phyloP scores from a whole-genome alignment of 1,140 invertebrate genomes.

The Hyposmocoma kahamanoa region DNA sequence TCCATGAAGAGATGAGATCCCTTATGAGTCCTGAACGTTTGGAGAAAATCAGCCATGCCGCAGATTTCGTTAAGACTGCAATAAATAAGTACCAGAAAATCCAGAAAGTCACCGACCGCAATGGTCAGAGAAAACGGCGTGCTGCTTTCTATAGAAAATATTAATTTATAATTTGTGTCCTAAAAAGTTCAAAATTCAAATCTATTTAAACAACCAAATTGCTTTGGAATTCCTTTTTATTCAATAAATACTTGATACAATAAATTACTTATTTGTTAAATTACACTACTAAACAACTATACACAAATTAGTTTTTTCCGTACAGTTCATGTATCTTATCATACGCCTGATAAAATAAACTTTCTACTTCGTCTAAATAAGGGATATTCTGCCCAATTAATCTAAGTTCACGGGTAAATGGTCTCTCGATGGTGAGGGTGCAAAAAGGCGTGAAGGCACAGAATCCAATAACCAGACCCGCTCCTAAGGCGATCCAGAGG shows the following conservation, averaged over 20 bases:
- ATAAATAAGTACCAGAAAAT: slow-evolving; percentile 78
- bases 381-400: slow-evolving; percentile 5
- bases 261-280: neutral
- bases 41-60: slow-evolving; percentile 74
- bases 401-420: slow-evolving; percentile 3
- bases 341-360: slow-evolving; percentile 6
- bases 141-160: neutral
- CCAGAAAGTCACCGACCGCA: slow-evolving; percentile 46
- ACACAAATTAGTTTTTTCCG: too few species aligned
- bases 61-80: slow-evolving; percentile 77
- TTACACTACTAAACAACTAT: neutral
- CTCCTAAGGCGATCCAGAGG: slow-evolving; percentile 8
- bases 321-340: slow-evolving; percentile 8
- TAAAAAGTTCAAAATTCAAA: neutral
- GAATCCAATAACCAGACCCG: slow-evolving; percentile 14
- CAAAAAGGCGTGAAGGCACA: slow-evolving; percentile 19
- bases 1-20: slow-evolving; percentile 63
- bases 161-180: neutral
- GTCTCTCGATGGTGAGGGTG: slow-evolving; percentile 15
- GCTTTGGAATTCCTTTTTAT: too few species aligned
- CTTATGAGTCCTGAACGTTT: slow-evolving; percentile 70
- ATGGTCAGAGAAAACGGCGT: slow-evolving; percentile 26
- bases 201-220: too few species aligned
- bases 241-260: neutral
- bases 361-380: slow-evolving; percentile 15